These are phyloP conservation scores for Dinoponera quadriceps DNA, from an alignment of 1,140 invertebrate genomes.

Conservation along the genomic window DNA sequence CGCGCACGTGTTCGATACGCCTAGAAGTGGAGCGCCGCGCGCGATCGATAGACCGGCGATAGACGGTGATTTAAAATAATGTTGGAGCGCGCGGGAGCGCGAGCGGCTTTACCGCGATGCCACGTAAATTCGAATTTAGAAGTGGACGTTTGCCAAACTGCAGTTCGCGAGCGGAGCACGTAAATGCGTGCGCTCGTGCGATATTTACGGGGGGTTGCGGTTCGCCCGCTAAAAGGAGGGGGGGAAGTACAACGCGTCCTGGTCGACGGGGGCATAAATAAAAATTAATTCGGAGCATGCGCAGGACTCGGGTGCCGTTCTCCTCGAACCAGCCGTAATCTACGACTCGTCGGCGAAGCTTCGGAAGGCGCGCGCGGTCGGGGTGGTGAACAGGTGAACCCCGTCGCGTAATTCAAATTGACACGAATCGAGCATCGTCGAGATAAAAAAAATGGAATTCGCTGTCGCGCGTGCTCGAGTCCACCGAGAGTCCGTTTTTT, in stretches of 20 bases:
- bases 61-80: slow-evolving; percentile 63
- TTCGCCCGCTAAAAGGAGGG: slow-evolving; percentile 28
- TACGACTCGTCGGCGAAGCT: slow-evolving; percentile 25
- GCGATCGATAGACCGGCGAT: slow-evolving; percentile 50
- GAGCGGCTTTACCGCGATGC: slow-evolving; percentile 51
- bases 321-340: background rate
- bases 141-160: slow-evolving; percentile 60
- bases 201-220: slow-evolving; percentile 55
- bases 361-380: background rate
- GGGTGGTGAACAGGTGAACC: no score
- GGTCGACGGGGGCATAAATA: slow-evolving; percentile 40
- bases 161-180: slow-evolving; percentile 52
- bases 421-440: no score
- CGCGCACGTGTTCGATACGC: background rate
- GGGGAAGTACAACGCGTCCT: slow-evolving; percentile 5
- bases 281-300: slow-evolving; percentile 40
- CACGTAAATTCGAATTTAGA: slow-evolving; percentile 62
- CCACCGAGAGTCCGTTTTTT: no score
- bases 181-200: slow-evolving; percentile 48
- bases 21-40: slow-evolving; percentile 23
- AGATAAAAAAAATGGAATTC: no score
- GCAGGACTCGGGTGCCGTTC: background rate
- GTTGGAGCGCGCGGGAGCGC: background rate
- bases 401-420: no score
- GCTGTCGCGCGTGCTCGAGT: no score